Evolutionary conservation across 2,797 vertebrate species (phyloP), one percentile per base, ranked within the genome.

Genomic region (Rhincodon typus): DNA sequence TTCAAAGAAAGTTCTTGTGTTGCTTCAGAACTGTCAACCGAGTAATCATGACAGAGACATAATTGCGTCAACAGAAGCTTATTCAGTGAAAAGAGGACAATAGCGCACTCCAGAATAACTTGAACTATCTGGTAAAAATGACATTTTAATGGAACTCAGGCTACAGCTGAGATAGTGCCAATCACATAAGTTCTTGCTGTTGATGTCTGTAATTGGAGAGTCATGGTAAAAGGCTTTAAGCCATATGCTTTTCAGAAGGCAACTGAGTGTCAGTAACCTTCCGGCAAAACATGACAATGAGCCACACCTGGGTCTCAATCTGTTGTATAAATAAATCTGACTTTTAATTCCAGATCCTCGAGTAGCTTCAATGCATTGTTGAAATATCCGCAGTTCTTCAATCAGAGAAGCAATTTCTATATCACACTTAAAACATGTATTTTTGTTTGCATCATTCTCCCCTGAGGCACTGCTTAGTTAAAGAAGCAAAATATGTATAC

Each of bases 141-240:
- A 96, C 95, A 96, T 96, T 96, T 96, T 53, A 95, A 95, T 34
- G 50, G 96, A 96, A 96, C 96, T 95, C 95, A 97, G 96, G 96
- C 93, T 96, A 72, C 96, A 95, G 84, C 96, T 95, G 96, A 94
- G 95, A 87, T 96, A 79, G 74, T 23, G 3, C 21, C 95, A 96
- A 38, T 94, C 79, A 94, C 8, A 84, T 96, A 96, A 96, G 87
- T 70, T 96, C 77, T 94, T 74, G 67, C 62, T 93, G 96, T 96
- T 96, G 96, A 91, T 88, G 88, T 96, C 95, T 96, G 91, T 96
- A 69, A 87, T 70, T 96, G 95, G 72, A 97, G 96, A 95, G 66
- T 69, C 34, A 96, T 62, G 84, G 95, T 70, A 96, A 96, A 95
- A 96, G 94, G 13, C 91, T 96, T 62, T 67, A 96, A 96, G 53